Evolutionary conservation across 2,888 invertebrate species (phyloP), one percentile per base, ranked within the genome.

Genomic region (Blomia tropicalis): DNA sequence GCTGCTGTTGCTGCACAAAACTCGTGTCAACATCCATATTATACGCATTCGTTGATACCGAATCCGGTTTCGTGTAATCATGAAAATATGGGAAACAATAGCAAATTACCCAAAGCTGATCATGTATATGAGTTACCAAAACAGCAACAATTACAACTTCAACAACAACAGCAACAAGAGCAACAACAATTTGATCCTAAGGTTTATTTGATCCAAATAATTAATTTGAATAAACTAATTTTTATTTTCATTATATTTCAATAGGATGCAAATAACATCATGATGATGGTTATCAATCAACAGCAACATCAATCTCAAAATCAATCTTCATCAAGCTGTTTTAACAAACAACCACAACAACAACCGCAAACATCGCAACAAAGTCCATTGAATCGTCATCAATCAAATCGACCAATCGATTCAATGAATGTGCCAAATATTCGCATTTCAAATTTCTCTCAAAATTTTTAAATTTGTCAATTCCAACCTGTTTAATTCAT

Each of bases 121-220:
- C 56, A 56, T 36, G 29, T 56, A 14, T 56, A 56, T 19, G 56
- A 56, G 23, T 23, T 56, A 14, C 56, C 56, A n/a, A 56, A 56
- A 22, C 54, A 54, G 25, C 54, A 54, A 23, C 54, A 54, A 19
- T n/a, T 11, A n/a, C n/a, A n/a, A n/a, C n/a, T n/a, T n/a, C 44
- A 44, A 47, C 47, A 47, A 19, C 47, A 47, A 25, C 23, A 19
- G 22, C 23, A 19, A 47, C 14, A 11, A 3, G 11, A 22, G 25
- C 17, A 11, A 31, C 29, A 23, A 11, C 25, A 3, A 19, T 3
- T 56, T 56, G 56, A 56, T 27, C 56, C 25, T 29, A 56, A 56
- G 14, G 56, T 56, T 29, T 11, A 25, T 4, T 2, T 47, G 19
- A 47, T 47, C 22, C 17, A 19, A 25, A 19, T 47, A 2, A 14